phyloP scores from a whole-genome alignment of 2,888 invertebrate species.

The Ashinkailepas kermadecensis region DNA sequence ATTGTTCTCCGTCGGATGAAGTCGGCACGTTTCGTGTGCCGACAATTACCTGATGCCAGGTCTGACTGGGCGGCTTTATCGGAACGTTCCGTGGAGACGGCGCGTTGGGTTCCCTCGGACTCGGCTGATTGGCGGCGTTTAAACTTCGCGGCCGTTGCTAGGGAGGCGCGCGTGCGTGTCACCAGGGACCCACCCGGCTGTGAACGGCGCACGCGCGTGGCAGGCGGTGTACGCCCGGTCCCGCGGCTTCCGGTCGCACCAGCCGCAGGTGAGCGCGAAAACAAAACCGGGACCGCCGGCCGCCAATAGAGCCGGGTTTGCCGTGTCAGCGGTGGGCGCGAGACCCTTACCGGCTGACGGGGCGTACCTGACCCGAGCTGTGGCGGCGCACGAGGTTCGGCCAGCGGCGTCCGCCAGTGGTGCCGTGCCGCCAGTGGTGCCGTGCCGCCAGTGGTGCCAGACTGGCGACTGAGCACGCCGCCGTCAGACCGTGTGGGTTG shows the following conservation, averaged over 20 bases:
- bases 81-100: not conserved
- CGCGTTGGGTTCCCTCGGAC: not conserved
- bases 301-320: not conserved
- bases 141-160: not conserved
- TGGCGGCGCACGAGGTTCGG: not conserved
- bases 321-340: not conserved
- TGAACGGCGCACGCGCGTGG: not conserved
- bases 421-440: not conserved
- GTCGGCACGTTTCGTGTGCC: too few species aligned
- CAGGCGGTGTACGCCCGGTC: not conserved
- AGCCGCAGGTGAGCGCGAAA: conserved; percentile 1
- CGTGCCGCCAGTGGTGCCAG: not conserved
- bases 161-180: not conserved
- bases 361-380: not conserved
- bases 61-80: too few species aligned
- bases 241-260: not conserved
- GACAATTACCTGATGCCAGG: too few species aligned
- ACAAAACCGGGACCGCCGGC: conserved; percentile 8
- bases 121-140: not conserved
- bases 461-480: too few species aligned
- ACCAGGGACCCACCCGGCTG: not conserved
- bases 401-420: not conserved
- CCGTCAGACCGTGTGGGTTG: too few species aligned
- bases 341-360: not conserved
- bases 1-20: too few species aligned